Conservation (phyloP, 2,797 vertebrate genomes). For the Amphiprion clarkii region DNA sequence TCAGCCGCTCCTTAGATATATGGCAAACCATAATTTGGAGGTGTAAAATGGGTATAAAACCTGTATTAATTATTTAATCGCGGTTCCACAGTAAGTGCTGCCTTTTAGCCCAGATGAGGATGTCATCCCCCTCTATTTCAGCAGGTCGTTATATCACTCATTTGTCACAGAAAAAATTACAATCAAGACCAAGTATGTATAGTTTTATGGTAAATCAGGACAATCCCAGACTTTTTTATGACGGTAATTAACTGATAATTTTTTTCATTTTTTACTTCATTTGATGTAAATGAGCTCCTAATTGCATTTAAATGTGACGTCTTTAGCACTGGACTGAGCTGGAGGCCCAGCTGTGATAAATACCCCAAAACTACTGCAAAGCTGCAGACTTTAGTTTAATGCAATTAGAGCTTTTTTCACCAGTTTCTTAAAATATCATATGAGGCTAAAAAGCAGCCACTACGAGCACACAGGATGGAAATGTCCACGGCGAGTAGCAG, state of each 20-base stretch:
- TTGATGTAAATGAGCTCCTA: conserved; percentile 69
- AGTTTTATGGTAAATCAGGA: conserved; percentile 71
- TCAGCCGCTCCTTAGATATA: conserved; percentile 75
- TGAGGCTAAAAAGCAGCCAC: conserved; percentile 43
- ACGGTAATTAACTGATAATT: conserved; percentile 66
- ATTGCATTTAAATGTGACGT: conserved; percentile 65
- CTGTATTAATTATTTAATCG: conserved; percentile 87
- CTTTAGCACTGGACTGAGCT: conserved; percentile 16
- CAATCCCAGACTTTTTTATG: conserved; percentile 69
- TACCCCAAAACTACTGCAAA: conserved; percentile 17
- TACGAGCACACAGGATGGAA: conserved; percentile 43
- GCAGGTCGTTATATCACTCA: conserved; percentile 80
- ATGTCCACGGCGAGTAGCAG: conserved; percentile 52
- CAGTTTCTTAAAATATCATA: conserved; percentile 28
- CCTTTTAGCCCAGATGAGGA: conserved; percentile 80
- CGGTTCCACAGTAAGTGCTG: conserved; percentile 80
- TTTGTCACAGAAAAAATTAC: conserved; percentile 76
- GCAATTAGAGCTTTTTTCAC: conserved; percentile 7
- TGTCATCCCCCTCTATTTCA: conserved; percentile 81
- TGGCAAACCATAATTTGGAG: conserved; percentile 84
- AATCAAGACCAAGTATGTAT: conserved; percentile 68
- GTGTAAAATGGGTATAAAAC: conserved; percentile 86
- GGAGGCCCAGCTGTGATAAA: conserved; percentile 33
- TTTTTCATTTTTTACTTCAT: conserved; percentile 61
- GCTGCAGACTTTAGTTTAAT: conserved; percentile 4